Evolutionary conservation across 2,797 vertebrate species (phyloP), one percentile per base, ranked within the genome.

Genomic region (Halcyon smyrnensis): DNA sequence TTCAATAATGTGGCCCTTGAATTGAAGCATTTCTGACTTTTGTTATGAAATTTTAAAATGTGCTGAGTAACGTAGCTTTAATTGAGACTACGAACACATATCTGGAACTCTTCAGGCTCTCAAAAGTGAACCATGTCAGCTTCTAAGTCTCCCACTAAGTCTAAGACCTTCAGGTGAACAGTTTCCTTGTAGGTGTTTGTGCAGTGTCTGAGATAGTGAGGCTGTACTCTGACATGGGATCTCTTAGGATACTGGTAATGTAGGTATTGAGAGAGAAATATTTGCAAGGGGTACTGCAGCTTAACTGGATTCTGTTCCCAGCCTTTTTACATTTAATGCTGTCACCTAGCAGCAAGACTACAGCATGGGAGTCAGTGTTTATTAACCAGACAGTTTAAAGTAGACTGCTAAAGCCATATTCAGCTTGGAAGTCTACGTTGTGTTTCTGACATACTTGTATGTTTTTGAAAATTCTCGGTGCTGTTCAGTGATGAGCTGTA

Each of bases 401-500:
- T 77, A 62, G 48, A 19, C 37, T 63, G 36, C 43, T 81, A 37
- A 88, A 76, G 16, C 15, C 2, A 0, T 71, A 45, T 59, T 88
- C 65, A 65, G 4, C 41, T 84, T 89, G 37, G 39, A 84, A 79
- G 23, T 11, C 83, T 54, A 21, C 10, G 4, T 4, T 59, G 5
- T 71, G 20, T 75, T 91, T 90, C 80, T 73, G 84, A 95, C 53
- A 65, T 65, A 54, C 41, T 50, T 59, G 41, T 24, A 62, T 46
- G 56, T n/a, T 86, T 89, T 51, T 62, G 67, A 81, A 90, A 93
- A 73, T 87, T 90, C 37, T 84, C 57, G 28, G 24, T 88, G 62
- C 39, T 76, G 6, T 69, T 90, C 69, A 84, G 54, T 73, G 74
- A 94, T 76, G 54, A 93, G 63, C 46, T 91, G 54, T 67, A 90